phyloP scores from a whole-genome alignment of 2,113 vertebrate genomes.

The Corythornis vintsioides region DNA sequence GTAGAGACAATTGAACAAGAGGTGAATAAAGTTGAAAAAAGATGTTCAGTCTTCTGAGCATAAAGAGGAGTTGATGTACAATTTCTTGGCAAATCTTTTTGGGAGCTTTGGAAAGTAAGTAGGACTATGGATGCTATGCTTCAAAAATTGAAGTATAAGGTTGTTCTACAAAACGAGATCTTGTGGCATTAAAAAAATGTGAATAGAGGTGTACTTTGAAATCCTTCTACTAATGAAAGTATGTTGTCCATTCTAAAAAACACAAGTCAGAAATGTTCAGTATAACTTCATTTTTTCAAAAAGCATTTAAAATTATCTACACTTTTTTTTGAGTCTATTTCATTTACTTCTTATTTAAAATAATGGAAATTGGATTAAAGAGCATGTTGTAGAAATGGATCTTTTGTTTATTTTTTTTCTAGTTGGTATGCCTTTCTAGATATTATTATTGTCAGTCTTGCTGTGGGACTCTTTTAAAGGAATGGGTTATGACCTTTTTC shows the following conservation, averaged over 20 bases:
- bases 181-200: not conserved
- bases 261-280: not conserved
- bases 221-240: not conserved
- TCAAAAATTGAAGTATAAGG: not conserved
- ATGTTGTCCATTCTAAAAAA: not conserved
- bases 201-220: not conserved
- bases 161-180: not conserved
- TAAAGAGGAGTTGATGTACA: not conserved
- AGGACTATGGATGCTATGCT: not conserved
- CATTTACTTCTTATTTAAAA: slow-evolving; percentile 25
- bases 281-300: not conserved
- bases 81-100: not conserved
- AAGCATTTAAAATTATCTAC: not conserved
- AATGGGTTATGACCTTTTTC: slow-evolving; percentile 57
- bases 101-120: not conserved
- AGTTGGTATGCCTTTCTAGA: slow-evolving; percentile 39
- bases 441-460: slow-evolving; percentile 48
- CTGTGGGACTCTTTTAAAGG: slow-evolving; percentile 14
- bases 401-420: slow-evolving; percentile 56
- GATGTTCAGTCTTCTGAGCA: not conserved
- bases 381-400: not conserved
- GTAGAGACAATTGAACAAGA: not conserved
- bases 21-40: not conserved
- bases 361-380: slow-evolving; percentile 37
- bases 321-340: not conserved